Base-by-base conservation (phyloP, 2,888 invertebrate species). In the Apodemia duryi region DNA sequence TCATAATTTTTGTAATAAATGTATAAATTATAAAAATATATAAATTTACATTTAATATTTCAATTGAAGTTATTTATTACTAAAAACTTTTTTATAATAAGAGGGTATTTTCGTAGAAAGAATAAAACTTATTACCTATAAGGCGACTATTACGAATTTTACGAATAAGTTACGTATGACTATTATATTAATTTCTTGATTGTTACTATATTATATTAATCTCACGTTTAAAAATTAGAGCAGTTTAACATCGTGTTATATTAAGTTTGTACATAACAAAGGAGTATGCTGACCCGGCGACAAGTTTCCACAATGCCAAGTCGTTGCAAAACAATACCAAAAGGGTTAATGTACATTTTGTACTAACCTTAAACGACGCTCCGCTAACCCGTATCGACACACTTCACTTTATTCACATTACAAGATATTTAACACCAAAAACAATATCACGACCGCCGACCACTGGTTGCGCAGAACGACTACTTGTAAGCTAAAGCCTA, bases 401-500 rank as follows among this genome's bases (percentile, higher is more conserved):
- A 67, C 67, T 52, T 52, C 65, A 67, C 73, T 49, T 43, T 49
- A 70, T 68, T 61, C 71, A 72, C 70, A 66, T 70, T 70, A 71
- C 65, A 71, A 63, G 61, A 66, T 68, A 57, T 57, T 57, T 32
- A 57, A 57, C 57, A 57, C 57, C 62, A 66, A 65, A 43, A 68
- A 65, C 62, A 69, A 70, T 69, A 70, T 67, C 71, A 72, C 89
- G 83, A 83, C 85, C 81, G 85, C 64, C 82, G 74, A 76, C 78
- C 76, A 77, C 80, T 80, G 76, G 73, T 77, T 78, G 79, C 80
- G 78, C 75, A 72, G 74, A 77, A 71, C 77, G 77, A 89, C 88
- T 89, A 83, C 74, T 43, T 43, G 85, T 64, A 82, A 60, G 32
- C 57, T 60, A 60, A 35, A 60, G 57, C 57, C 57, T 60, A n/a